Evolutionary conservation across 2,113 vertebrate genomes (phyloP).

Genomic region (Orthonyx spaldingii): DNA sequence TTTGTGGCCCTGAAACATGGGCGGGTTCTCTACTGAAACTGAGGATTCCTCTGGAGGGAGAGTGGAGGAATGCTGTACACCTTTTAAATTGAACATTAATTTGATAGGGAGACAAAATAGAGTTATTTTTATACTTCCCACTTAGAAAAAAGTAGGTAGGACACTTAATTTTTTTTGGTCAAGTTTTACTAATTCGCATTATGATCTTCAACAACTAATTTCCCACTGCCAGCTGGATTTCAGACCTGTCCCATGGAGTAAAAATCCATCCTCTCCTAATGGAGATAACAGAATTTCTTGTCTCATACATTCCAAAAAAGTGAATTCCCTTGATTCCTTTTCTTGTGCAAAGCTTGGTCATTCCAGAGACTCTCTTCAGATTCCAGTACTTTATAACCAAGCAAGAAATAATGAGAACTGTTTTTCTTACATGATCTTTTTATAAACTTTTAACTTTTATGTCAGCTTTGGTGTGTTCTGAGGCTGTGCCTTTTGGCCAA

Average conservation of each 20-base stretch:
- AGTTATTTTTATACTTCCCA: background rate
- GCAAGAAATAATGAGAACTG: background rate
- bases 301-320: background rate
- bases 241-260: background rate
- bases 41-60: background rate
- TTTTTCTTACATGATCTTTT: background rate
- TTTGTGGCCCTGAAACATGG: background rate
- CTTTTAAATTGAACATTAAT: background rate
- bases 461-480: background rate
- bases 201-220: background rate
- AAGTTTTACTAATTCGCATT: background rate
- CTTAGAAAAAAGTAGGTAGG: background rate
- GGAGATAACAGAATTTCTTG: background rate
- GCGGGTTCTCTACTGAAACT: fast-evolving
- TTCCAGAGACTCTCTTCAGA: background rate
- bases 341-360: background rate
- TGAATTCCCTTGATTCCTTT: background rate
- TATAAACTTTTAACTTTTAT: background rate
- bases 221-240: background rate
- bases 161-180: background rate
- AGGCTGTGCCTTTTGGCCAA: background rate
- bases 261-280: background rate
- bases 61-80: background rate
- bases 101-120: fast-evolving
- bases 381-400: background rate